These are phyloP conservation scores for Galerucella nymphaeae DNA, from an alignment of 2,888 invertebrate species.

Conservation along the genomic window DNA sequence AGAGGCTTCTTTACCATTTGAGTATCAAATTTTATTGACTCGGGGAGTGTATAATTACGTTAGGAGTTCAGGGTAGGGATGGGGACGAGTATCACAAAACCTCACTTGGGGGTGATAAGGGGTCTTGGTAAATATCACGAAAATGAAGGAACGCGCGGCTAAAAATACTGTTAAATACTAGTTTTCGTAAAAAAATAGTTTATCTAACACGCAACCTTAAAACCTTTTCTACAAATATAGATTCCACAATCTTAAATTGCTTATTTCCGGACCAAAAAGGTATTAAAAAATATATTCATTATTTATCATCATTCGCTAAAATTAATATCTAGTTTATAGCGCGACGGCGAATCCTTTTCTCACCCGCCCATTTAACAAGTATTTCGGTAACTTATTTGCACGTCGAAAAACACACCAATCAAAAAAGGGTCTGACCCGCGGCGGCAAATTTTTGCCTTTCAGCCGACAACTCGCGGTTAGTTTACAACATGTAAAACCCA, in stretches of 20 bases:
- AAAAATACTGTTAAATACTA: no score
- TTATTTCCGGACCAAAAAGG: neutral
- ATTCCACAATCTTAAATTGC: neutral
- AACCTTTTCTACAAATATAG: neutral
- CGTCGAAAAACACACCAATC: conserved; percentile 37
- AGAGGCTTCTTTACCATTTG: no score
- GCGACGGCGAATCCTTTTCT: neutral
- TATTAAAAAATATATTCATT: neutral
- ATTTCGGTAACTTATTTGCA: conserved; percentile 39
- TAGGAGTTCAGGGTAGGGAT: no score
- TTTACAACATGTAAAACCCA: conserved; percentile 41
- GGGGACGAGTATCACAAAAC: no score
- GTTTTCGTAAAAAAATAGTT: no score
- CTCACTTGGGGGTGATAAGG: no score
- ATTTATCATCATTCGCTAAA: conserved; percentile 3
- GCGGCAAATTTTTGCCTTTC: conserved; percentile 14
- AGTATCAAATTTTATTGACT: no score
- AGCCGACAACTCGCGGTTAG: conserved; percentile 20
- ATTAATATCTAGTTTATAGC: neutral
- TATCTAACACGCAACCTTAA: neutral
- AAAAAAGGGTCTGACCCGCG: conserved; percentile 44
- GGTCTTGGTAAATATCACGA: no score
- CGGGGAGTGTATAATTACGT: no score
- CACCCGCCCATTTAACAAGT: conserved; percentile 32
- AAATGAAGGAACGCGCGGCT: no score